Conservation (phyloP, 2,888 invertebrate species). For the Tuta absoluta region DNA sequence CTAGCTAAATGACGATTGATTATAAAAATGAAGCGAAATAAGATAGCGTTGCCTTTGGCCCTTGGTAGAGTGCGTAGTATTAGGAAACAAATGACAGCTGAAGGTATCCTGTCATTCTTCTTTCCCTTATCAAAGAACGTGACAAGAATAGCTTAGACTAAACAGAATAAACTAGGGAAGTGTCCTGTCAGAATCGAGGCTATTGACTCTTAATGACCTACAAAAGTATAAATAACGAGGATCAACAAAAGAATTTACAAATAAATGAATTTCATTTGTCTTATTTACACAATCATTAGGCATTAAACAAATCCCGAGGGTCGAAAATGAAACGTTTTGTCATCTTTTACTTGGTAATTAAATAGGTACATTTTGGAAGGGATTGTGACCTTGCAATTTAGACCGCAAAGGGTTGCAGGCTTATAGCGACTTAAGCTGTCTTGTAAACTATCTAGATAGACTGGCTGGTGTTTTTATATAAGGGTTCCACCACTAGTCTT, state of each 20-base stretch:
- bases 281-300: conserved; percentile 11
- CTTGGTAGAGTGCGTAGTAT: too few relatives aligned
- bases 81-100: too few relatives aligned
- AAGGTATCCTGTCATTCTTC: too few relatives aligned
- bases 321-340: conserved; percentile 5
- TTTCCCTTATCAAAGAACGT: too few relatives aligned
- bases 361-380: background rate
- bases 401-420: background rate
- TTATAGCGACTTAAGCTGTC: background rate
- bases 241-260: background rate
- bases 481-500: too few relatives aligned
- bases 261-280: background rate
- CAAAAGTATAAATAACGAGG: background rate
- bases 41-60: too few relatives aligned
- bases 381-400: background rate
- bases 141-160: too few relatives aligned
- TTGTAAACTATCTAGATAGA: background rate
- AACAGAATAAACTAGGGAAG: too few relatives aligned
- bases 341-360: conserved; percentile 1
- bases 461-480: background rate
- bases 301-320: background rate
- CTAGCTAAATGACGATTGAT: too few relatives aligned
- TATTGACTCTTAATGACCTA: too few relatives aligned
- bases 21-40: too few relatives aligned
- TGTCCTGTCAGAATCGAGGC: too few relatives aligned